Conservation (phyloP, 2,888 invertebrate genomes). For the Epirrita christyi region DNA sequence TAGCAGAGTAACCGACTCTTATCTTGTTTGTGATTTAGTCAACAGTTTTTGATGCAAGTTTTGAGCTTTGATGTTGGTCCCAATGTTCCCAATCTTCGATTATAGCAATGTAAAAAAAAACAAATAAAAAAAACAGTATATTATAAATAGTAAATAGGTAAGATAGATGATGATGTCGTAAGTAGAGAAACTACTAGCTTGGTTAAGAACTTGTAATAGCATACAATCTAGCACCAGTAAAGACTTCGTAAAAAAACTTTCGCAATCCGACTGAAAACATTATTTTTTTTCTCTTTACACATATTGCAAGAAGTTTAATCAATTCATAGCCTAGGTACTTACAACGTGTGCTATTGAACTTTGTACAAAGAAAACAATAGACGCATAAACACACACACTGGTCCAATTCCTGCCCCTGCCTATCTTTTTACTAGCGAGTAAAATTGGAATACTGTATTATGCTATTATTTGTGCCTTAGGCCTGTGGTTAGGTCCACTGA, state of each 20-base stretch:
- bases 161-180: too few species aligned
- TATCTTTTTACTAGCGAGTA: slow-evolving; percentile 26
- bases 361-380: slow-evolving; percentile 27
- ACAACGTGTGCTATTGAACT: slow-evolving; percentile 24
- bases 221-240: too few species aligned
- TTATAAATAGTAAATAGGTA: too few species aligned
- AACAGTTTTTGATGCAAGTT: not conserved
- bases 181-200: too few species aligned
- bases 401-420: slow-evolving; percentile 8
- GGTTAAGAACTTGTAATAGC: too few species aligned
- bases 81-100: too few species aligned
- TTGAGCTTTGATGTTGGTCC: not conserved
- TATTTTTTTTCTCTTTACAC: slow-evolving; percentile 5
- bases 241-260: too few species aligned
- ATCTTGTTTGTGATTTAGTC: not conserved
- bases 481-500: not conserved
- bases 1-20: not conserved
- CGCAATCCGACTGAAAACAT: not conserved
- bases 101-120: too few species aligned
- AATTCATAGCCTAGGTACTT: too few species aligned
- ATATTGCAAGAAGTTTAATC: too few species aligned
- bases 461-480: slow-evolving; percentile 25
- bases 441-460: slow-evolving; percentile 27
- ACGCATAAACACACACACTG: slow-evolving; percentile 19
- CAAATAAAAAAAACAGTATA: too few species aligned